phyloP scores from a whole-genome alignment of 2,888 invertebrate genomes.

The Tenthredo notha region DNA sequence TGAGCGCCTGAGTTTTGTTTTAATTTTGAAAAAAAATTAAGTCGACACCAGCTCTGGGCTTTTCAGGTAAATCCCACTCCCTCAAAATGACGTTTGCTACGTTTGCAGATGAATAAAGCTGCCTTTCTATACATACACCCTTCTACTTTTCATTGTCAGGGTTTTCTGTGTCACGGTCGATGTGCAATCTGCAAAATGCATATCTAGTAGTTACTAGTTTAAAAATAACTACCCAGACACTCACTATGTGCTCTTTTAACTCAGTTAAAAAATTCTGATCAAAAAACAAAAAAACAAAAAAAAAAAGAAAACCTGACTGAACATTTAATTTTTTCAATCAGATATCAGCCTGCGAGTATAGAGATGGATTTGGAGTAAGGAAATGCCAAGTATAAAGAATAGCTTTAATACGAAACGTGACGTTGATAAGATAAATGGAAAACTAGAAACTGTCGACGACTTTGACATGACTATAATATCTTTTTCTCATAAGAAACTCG shows the following conservation, averaged over 20 bases:
- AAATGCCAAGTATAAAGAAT: not conserved
- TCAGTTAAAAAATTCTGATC: not conserved
- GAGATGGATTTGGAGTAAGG: not conserved
- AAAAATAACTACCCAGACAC: not conserved
- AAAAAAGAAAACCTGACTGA: not conserved
- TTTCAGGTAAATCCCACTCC: not conserved
- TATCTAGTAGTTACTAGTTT: not conserved
- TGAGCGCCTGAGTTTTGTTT: no score
- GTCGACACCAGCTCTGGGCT: not conserved
- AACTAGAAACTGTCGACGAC: not conserved
- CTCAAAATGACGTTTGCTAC: constrained; percentile 17
- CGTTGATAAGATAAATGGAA: not conserved
- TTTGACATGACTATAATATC: not conserved
- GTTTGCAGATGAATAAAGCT: not conserved
- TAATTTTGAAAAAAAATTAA: no score
- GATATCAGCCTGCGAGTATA: not conserved
- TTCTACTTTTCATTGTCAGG: not conserved
- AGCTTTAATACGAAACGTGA: not conserved
- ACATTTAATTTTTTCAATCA: not conserved
- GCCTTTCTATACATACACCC: not conserved
- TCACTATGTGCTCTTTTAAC: not conserved
- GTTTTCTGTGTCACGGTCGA: constrained; percentile 28
- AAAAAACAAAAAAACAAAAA: no score
- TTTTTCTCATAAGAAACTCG: not conserved
- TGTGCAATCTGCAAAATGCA: not conserved